Conservation (phyloP, 2,113 vertebrate species). For the Geococcyx californianus region DNA sequence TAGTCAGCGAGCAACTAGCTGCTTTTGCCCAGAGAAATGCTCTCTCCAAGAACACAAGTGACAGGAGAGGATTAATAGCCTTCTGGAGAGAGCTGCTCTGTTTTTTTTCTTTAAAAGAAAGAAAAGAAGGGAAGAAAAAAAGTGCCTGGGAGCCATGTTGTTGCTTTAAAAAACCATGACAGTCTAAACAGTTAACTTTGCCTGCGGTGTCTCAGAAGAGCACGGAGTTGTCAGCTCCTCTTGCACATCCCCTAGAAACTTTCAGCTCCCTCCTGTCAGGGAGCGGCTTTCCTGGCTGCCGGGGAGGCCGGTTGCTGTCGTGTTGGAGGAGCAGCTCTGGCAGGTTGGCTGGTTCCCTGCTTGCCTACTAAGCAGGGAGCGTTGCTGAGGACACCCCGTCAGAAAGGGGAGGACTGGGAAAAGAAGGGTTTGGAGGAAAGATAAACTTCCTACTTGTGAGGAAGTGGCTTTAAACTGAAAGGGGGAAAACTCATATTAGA, state of each 20-base stretch:
- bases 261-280: background rate
- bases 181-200: conserved; percentile 37
- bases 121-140: background rate
- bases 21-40: conserved; percentile 27
- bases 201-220: background rate
- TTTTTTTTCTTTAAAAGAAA: background rate
- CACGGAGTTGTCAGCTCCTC: background rate
- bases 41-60: conserved; percentile 39
- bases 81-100: conserved; percentile 27
- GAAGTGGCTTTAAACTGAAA: too few species aligned
- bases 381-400: background rate
- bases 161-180: background rate
- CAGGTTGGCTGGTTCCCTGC: background rate
- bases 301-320: background rate
- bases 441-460: accelerated
- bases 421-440: background rate
- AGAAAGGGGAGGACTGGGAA: background rate
- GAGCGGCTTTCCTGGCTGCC: background rate
- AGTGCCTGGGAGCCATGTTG: background rate
- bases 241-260: background rate
- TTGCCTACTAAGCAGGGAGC: background rate
- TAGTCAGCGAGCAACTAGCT: conserved; percentile 6
- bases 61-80: conserved; percentile 49
- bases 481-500: too few species aligned
- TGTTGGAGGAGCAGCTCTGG: background rate